Evolutionary conservation across 1,140 invertebrate species (phyloP).

Genomic region (Augochlora pura): DNA sequence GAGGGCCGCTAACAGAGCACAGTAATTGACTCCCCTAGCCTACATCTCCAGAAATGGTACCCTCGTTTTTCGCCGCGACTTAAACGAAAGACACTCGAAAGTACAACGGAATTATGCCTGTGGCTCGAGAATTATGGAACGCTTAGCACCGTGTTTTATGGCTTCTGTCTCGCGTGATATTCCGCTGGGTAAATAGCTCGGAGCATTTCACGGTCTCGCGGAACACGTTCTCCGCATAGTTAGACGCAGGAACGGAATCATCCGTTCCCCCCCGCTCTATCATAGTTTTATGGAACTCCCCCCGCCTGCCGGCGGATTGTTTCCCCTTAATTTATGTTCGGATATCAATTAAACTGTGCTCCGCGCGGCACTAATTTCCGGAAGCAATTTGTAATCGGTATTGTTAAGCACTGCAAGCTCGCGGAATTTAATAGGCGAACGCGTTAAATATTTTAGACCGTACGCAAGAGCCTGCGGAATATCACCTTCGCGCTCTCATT

Average conservation of each 20-base stretch:
- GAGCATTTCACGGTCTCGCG: slow-evolving; percentile 19
- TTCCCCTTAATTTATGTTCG: background rate
- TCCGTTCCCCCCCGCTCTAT: background rate
- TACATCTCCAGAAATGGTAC: background rate
- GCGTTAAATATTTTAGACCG: no score
- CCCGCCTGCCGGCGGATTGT: background rate
- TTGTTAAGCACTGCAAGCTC: no score
- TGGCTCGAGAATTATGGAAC: background rate
- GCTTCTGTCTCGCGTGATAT: slow-evolving; percentile 12
- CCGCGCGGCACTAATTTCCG: no score
- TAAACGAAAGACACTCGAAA: background rate
- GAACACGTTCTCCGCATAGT: slow-evolving; percentile 39
- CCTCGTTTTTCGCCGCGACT: background rate
- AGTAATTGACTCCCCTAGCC: no score
- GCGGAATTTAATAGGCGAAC: no score
- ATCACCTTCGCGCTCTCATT: no score
- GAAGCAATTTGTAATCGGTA: no score
- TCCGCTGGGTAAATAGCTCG: slow-evolving; percentile 24
- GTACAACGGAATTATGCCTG: background rate
- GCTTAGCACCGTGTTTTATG: slow-evolving; percentile 7
- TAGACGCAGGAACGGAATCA: slow-evolving; percentile 8
- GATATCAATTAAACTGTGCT: slow-evolving; percentile 10
- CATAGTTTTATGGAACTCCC: slow-evolving; percentile 26
- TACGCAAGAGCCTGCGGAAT: no score
- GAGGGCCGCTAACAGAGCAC: no score